Evolutionary conservation across 2,888 invertebrate genomes (phyloP), one percentile per base, ranked within the genome.

Genomic region (Drosophila testacea): DNA sequence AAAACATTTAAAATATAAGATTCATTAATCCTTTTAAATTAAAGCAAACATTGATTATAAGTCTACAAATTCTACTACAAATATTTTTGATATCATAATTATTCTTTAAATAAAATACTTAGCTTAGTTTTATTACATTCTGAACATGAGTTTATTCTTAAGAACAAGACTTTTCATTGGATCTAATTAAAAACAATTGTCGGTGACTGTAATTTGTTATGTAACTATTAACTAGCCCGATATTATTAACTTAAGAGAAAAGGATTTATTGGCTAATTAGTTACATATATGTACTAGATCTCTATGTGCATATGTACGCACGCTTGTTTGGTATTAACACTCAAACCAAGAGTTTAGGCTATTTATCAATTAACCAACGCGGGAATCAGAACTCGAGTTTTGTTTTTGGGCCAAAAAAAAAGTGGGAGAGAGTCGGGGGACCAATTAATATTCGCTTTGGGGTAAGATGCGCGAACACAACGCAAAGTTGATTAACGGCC

Each of bases 371-470:
- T 81, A 82, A 78, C 69, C 57, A 64, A 73, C 54, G 70, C 63
- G 64, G 57, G 66, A 68, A 76, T 84, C 77, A 73, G 55, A 73
- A 54, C 32, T 70, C 52, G 41, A 51, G 54, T 48, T 63, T 60
- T 73, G 61, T 69, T 51, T 59, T 56, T 28, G 11, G 9, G 30
- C 27, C 34, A 42, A 48, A 38, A 22, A 47, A 32, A 48, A 46
- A 42, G 9, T 13, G 30, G n/a, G 16, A 5, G 6, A 1, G 30
- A 13, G 13, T 6, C 11, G 22, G 16, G 4, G 27, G 51, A 66
- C 67, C 88, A 88, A 83, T 83, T 83, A 83, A 83, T 83, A 80
- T 83, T 73, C 83, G 86, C 75, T 83, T 83, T 82, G 60, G 52
- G 70, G 10, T 57, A 70, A 77, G 62, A 66, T 54, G 67, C 22